Evolutionary conservation across 2,888 invertebrate species (phyloP).

Genomic region (Ophraella communa): DNA sequence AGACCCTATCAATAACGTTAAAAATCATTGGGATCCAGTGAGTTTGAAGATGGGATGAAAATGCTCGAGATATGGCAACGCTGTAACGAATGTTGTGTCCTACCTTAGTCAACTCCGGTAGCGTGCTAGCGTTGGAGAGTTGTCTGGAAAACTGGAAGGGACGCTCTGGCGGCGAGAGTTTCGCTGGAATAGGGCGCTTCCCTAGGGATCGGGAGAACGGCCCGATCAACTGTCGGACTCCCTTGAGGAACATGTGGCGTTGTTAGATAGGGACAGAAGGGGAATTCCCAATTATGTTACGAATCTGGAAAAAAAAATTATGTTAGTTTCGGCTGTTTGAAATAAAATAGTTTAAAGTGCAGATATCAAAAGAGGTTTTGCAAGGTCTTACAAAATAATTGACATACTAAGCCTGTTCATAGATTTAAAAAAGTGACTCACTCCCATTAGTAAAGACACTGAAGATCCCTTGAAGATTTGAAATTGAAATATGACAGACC

Average conservation of each 20-base stretch:
- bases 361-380: no score
- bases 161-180: constrained; percentile 2
- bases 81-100: constrained; percentile 24
- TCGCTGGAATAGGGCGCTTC: constrained; percentile 34
- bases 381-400: no score
- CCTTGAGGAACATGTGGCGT: constrained; percentile 43
- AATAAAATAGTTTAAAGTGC: no score
- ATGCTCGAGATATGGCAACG: background rate
- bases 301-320: constrained; percentile 17
- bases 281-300: constrained; percentile 2
- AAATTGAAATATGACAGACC: no score
- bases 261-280: background rate
- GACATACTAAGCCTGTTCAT: no score
- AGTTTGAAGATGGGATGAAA: background rate
- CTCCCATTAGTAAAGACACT: no score
- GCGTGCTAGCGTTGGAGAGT: constrained; percentile 31
- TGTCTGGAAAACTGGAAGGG: constrained; percentile 25
- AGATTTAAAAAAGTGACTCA: no score
- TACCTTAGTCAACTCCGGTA: constrained; percentile 52
- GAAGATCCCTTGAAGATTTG: no score
- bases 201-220: constrained; percentile 37
- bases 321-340: constrained; percentile 17
- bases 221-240: constrained; percentile 40
- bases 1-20: no score
- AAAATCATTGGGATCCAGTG: no score